phyloP scores from a whole-genome alignment of 2,113 vertebrate species.

The Eleginops maclovinus region DNA sequence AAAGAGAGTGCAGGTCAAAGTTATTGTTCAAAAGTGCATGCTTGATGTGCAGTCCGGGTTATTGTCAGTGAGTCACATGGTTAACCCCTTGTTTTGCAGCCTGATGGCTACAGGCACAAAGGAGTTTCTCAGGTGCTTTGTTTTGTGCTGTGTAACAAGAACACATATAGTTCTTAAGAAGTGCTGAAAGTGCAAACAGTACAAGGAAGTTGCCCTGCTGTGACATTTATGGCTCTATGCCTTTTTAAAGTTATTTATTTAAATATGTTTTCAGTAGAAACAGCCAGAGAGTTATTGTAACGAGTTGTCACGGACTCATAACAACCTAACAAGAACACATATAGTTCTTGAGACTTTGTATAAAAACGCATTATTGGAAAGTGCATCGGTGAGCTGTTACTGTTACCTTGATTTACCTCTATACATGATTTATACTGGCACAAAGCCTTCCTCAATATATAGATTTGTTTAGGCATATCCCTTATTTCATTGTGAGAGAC shows the following conservation, averaged over 20 bases:
- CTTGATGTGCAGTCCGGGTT: too few relatives aligned
- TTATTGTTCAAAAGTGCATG: too few relatives aligned
- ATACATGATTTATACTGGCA: neutral
- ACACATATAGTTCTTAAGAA: too few relatives aligned
- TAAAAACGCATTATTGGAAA: neutral
- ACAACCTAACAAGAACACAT: neutral
- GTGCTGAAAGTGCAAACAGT: too few relatives aligned
- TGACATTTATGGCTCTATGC: too few relatives aligned
- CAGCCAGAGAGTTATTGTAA: neutral
- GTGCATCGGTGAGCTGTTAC: neutral
- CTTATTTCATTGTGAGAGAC: slow-evolving; percentile 20
- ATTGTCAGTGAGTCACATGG: too few relatives aligned
- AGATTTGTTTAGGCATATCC: neutral
- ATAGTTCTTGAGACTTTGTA: neutral
- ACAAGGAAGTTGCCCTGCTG: too few relatives aligned
- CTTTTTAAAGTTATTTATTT: neutral
- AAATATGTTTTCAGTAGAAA: neutral
- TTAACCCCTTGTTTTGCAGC: too few relatives aligned
- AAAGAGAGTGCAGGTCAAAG: too few relatives aligned
- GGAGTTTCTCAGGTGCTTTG: too few relatives aligned
- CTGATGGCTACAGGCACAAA: too few relatives aligned
- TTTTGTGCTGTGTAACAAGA: too few relatives aligned
- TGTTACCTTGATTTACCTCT: neutral
- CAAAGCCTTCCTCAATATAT: neutral
- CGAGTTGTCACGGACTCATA: neutral